Conservation (phyloP, 2,888 invertebrate genomes). For the Odontocerum albicorne region DNA sequence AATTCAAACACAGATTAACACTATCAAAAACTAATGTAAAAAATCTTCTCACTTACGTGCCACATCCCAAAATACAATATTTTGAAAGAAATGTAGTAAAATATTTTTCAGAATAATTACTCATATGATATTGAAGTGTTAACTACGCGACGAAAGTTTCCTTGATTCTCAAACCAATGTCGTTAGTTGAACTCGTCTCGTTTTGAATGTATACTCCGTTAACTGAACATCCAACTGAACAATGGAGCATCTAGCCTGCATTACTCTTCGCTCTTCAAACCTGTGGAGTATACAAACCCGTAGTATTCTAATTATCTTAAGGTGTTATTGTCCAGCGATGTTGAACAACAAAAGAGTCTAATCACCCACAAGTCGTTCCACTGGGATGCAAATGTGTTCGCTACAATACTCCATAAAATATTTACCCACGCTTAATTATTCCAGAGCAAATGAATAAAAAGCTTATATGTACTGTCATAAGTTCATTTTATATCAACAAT, state of each 20-base stretch:
- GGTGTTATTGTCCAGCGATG: constrained; percentile 15
- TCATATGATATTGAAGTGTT: too few species aligned
- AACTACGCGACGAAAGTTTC: too few species aligned
- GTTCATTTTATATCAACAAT: too few species aligned
- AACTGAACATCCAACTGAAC: too few species aligned
- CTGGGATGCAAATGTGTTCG: constrained; percentile 6
- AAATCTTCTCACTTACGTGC: too few species aligned
- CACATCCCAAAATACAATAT: too few species aligned
- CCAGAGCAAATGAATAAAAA: constrained; percentile 3
- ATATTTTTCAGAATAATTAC: too few species aligned
- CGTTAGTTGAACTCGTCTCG: background rate
- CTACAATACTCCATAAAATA: constrained; percentile 12
- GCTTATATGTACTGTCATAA: too few species aligned
- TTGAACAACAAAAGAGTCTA: constrained; percentile 2
- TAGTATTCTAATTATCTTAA: constrained; percentile 2
- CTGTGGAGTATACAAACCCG: constrained; percentile 2
- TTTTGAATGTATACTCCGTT: background rate
- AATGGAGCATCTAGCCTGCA: constrained; percentile 14
- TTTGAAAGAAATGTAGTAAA: too few species aligned
- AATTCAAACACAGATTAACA: too few species aligned
- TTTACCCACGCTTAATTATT: constrained; percentile 21
- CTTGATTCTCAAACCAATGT: too few species aligned
- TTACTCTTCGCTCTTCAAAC: background rate
- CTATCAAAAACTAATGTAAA: too few species aligned
- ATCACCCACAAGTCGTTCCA: constrained; percentile 9